Evolutionary conservation across 1,140 invertebrate species (phyloP).

Genomic region (Lepidotrigona ventralis): DNA sequence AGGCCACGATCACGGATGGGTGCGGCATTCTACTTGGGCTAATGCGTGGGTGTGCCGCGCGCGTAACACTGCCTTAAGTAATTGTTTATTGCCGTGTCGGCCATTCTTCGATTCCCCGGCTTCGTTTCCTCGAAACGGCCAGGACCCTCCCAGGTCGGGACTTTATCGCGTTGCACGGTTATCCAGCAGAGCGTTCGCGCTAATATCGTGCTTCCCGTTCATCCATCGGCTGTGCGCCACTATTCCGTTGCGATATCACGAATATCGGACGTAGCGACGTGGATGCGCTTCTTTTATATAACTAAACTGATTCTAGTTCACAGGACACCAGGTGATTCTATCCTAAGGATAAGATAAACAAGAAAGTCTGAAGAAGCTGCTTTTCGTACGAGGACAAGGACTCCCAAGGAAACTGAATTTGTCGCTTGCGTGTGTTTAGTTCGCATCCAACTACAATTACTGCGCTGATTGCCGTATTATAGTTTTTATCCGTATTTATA

Average conservation of each 20-base stretch:
- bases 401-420: background rate
- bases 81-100: constrained; percentile 78
- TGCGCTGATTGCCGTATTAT: too few species aligned
- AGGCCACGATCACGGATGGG: constrained; percentile 69
- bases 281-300: background rate
- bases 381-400: background rate
- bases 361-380: background rate
- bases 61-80: constrained; percentile 78
- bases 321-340: background rate
- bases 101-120: constrained; percentile 65
- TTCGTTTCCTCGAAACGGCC: constrained; percentile 59
- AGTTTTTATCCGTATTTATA: too few species aligned
- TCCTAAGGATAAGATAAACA: background rate
- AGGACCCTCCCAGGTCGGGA: constrained; percentile 44
- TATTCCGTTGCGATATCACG: constrained; percentile 19
- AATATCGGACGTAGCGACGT: constrained; percentile 6
- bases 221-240: constrained; percentile 16
- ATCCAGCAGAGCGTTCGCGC: constrained; percentile 16
- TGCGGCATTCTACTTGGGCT: constrained; percentile 76
- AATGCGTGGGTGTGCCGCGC: constrained; percentile 77
- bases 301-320: background rate
- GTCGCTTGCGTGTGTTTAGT: too few species aligned
- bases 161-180: constrained; percentile 31
- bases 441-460: too few species aligned
- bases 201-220: constrained; percentile 44